Evolutionary conservation across 1,140 invertebrate species (phyloP), one percentile per base, ranked within the genome.

Genomic region (Drosophila asahinai): DNA sequence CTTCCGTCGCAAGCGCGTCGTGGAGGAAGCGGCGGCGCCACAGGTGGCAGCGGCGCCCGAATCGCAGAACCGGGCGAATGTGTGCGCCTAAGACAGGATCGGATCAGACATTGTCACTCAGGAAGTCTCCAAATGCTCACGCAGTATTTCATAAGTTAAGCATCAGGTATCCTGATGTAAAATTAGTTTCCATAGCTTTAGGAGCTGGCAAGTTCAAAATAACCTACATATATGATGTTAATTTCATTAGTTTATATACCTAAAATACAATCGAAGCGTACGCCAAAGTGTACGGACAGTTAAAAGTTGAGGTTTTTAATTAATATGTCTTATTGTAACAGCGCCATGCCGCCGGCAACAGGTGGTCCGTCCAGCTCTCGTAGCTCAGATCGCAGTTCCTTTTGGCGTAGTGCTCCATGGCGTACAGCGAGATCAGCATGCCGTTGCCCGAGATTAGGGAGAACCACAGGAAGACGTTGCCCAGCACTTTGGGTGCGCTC

Each of bases 381-480:
- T 75, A 47, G 54, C 38, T 63, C 42, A 86, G 70, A 6, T 77
- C 55, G 93, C 97, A 98, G 91, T 98, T 98, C 38, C 94, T 93
- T 52, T 97, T 94, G 1, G 97, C 97, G 93, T 96, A 98, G 93
- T 95, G 97, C 93, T 99, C 98, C 94, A 98, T 96, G 33, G 95
- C 94, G 86, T 98, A 99, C 0, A 97, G 86, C 78, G 96, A 96
- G 80, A 97, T 94, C 7, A 97, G 86, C 8, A 97, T 76, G 15
- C 97, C 97, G 74, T 95, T 96, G 33, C 97, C 98, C 3, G 96
- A 91, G 45, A 96, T 95, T n/a, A 98, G 93, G 0, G 94, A 93
- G 11, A 97, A 94, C 97, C 97, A 98, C 77, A 99, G 94, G 55
- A 98, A 94, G 3, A 98, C 93, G 91, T 98, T 98, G 12, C 96